A percentile compares a stretch with the other conserved stretches of the same genome.
phyloP scores from a whole-genome alignment of 2,888 invertebrate species.

The Stegophylla sp. region DNA sequence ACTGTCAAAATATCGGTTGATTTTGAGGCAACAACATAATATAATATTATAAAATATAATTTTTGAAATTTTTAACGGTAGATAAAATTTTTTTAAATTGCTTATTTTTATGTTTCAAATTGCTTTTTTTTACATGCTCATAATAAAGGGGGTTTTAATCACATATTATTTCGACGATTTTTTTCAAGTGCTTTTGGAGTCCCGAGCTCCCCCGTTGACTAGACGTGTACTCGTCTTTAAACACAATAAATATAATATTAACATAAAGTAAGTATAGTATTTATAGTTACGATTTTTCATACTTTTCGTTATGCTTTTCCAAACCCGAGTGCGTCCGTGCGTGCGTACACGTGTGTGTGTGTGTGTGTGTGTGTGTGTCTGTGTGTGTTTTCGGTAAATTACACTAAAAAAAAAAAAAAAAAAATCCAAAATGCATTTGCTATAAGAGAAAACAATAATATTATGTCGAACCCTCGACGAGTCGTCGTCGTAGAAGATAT shows the following conservation, averaged over 20 bases:
- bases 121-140: not conserved
- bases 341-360: not conserved
- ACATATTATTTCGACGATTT: too few relatives aligned
- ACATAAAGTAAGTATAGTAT: too few relatives aligned
- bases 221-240: not conserved
- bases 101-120: not conserved
- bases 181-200: not conserved
- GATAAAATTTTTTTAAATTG: not conserved
- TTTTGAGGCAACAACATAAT: too few relatives aligned
- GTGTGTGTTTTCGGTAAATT: slow-evolving; percentile 15
- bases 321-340: too few relatives aligned
- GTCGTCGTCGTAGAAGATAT: not conserved
- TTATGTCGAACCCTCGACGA: not conserved
- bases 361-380: slow-evolving; percentile 4
- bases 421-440: slow-evolving; percentile 37
- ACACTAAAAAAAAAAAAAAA: slow-evolving; percentile 36
- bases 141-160: too few relatives aligned
- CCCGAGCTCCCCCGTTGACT: not conserved
- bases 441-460: slow-evolving; percentile 32
- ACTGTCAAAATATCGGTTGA: too few relatives aligned
- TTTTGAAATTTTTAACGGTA: not conserved
- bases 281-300: too few relatives aligned
- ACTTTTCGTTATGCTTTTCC: too few relatives aligned
- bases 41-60: too few relatives aligned
- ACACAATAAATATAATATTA: too few relatives aligned